These are phyloP conservation scores for Dascillus cervinus DNA, from an alignment of 2,888 invertebrate species.

Conservation along the genomic window DNA sequence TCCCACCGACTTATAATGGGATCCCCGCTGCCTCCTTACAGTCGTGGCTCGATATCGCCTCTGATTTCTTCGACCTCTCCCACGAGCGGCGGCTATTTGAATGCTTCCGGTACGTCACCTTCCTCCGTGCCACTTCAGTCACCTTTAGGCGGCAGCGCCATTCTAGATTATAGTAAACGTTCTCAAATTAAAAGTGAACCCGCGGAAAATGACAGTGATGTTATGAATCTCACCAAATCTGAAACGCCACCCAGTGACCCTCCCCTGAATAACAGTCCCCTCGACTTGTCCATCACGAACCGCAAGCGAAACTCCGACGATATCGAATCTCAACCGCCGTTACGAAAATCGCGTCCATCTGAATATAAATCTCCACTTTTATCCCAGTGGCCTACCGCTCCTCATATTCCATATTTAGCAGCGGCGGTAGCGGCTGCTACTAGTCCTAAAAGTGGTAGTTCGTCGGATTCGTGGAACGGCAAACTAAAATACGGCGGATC, in stretches of 20 bases:
- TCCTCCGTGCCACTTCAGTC: conserved; percentile 50
- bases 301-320: conserved; percentile 62
- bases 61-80: conserved; percentile 59
- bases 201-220: conserved; percentile 56
- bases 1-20: conserved; percentile 70
- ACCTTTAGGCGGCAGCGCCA: conserved; percentile 44
- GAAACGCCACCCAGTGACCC: conserved; percentile 49
- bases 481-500: conserved; percentile 60
- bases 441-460: conserved; percentile 61
- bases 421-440: conserved; percentile 68
- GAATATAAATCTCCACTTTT: conserved; percentile 64
- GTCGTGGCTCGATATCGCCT: conserved; percentile 56
- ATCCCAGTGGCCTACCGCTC: conserved; percentile 66
- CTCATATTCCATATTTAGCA: conserved; percentile 72
- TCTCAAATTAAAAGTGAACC: conserved; percentile 26
- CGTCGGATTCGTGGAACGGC: conserved; percentile 61
- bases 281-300: conserved; percentile 72
- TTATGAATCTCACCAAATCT: conserved; percentile 63
- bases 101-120: conserved; percentile 40
- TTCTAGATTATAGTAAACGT: conserved; percentile 76
- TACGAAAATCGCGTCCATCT: conserved; percentile 60
- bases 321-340: conserved; percentile 49
- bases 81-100: conserved; percentile 22
- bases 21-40: conserved; percentile 45
- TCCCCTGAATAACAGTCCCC: conserved; percentile 56